A percentile compares a stretch with the other conserved stretches of the same genome.
Evolutionary conservation across 2,888 invertebrate genomes (phyloP).

Genomic region (Synergus umbraculus): DNA sequence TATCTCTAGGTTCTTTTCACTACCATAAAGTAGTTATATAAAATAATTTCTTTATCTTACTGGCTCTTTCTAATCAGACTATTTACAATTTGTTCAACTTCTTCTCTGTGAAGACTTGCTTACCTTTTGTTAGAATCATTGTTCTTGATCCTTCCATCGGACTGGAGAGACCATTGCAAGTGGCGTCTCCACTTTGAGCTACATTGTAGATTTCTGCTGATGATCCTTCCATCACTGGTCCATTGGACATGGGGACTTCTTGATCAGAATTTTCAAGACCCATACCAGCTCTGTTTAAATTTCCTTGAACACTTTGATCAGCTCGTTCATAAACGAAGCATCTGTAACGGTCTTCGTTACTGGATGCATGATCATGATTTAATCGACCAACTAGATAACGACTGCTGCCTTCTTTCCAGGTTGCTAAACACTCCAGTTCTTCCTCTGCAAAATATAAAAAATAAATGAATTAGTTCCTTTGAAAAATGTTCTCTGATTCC

Average conservation of each 20-base stretch:
- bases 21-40: no score
- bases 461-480: neutral
- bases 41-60: neutral
- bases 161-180: slow-evolving; percentile 94
- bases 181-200: slow-evolving; percentile 95
- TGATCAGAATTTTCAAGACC: slow-evolving; percentile 72
- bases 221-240: slow-evolving; percentile 70
- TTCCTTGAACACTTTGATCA: slow-evolving; percentile 68
- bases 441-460: slow-evolving; percentile 83
- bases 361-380: slow-evolving; percentile 92
- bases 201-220: slow-evolving; percentile 82
- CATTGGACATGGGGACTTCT: slow-evolving; percentile 61
- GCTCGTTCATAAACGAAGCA: slow-evolving; percentile 97
- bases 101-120: slow-evolving; percentile 44
- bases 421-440: slow-evolving; percentile 93
- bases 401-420: slow-evolving; percentile 96
- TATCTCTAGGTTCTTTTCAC: neutral
- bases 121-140: slow-evolving; percentile 89
- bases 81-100: slow-evolving; percentile 23
- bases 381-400: slow-evolving; percentile 94
- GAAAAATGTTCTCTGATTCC: no score
- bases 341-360: slow-evolving; percentile 94
- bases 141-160: slow-evolving; percentile 92
- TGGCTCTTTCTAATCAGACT: slow-evolving; percentile 8
- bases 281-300: slow-evolving; percentile 67